Base-by-base conservation (phyloP, 2,888 invertebrate species). In the Cataglyphis rosenhaueri region DNA sequence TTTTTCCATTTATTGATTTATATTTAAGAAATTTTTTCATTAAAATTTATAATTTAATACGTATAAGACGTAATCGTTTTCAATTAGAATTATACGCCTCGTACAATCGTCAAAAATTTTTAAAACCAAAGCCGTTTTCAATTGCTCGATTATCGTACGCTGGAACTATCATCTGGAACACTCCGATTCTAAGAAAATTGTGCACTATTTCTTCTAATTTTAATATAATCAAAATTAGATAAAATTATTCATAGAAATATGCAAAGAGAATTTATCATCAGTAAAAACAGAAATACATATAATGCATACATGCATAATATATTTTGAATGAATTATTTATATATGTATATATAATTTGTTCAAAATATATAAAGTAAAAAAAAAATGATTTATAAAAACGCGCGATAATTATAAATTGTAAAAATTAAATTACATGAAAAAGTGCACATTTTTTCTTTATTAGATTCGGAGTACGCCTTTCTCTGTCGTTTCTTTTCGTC, bases 131-230 rank as follows among this genome's bases (percentile, higher is more conserved):
- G 55, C 84, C 86, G 65, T 74, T 48, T 70, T 84, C 32, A 59
- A 84, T 84, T 86, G 86, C 82, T 81, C 83, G 81, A 86, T 81
- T 74, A 81, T 87, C 83, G 87, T 87, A 86, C 68, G 86, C 82
- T 81, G 57, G 41, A 21, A 21, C 21, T 86, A 68, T 84, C 82
- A 66, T 79, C 35, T 81, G 57, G 59, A 71, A 81, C 55, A 78
- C 81, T 84, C 64, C 61, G 38, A 44, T 38, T 59, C 25, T 44
- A 79, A 79, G 74, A 68, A n/a, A 76, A 70, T 12, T 64, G 41
- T 81, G 52, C 75, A 79, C 9, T 6, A 10, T 79, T 32, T 38
- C n/a, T 76, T 48, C 2, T 18, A 41, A 21, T 41, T 38, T 25
- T 15, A 8, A 15, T 38, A 35, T 62, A 48, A 48, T 55, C 29